phyloP scores from a whole-genome alignment of 2,888 invertebrate species.

The Lepidocyrtoides sp. region DNA sequence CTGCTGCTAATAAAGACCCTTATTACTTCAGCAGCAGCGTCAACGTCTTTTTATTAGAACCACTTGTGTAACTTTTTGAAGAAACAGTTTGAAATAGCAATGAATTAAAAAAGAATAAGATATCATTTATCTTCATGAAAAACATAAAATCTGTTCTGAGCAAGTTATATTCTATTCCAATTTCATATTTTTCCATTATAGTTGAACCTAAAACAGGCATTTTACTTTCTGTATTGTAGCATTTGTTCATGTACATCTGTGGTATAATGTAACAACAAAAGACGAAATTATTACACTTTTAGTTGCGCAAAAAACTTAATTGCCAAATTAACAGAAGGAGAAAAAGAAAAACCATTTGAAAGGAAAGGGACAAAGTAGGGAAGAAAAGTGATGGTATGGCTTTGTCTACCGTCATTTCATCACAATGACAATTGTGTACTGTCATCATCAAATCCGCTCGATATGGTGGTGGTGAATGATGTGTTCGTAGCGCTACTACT shows the following conservation, averaged over 20 bases:
- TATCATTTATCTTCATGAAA: slow-evolving; percentile 75
- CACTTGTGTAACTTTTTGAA: slow-evolving; percentile 20
- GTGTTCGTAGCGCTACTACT: no score
- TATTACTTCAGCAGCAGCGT: slow-evolving; percentile 46
- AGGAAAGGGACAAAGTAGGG: not conserved
- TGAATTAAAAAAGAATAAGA: slow-evolving; percentile 60
- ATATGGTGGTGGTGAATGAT: no score
- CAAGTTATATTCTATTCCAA: no score
- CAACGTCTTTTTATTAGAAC: slow-evolving; percentile 43
- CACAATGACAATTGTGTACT: not conserved
- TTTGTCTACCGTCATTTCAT: not conserved
- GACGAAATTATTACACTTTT: slow-evolving; percentile 3
- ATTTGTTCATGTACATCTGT: no score
- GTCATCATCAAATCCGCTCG: not conserved
- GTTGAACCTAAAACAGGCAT: no score
- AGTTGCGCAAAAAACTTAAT: slow-evolving; percentile 68
- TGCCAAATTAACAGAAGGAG: slow-evolving; percentile 66
- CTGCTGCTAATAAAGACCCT: not conserved
- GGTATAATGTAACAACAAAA: not conserved
- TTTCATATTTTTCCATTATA: no score
- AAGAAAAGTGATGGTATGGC: not conserved
- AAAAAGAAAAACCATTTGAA: slow-evolving; percentile 53
- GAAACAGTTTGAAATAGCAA: slow-evolving; percentile 50
- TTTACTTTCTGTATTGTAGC: no score
- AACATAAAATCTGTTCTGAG: slow-evolving; percentile 21